Conservation (phyloP, 2,888 invertebrate genomes). For the Cheilosia pagana region DNA sequence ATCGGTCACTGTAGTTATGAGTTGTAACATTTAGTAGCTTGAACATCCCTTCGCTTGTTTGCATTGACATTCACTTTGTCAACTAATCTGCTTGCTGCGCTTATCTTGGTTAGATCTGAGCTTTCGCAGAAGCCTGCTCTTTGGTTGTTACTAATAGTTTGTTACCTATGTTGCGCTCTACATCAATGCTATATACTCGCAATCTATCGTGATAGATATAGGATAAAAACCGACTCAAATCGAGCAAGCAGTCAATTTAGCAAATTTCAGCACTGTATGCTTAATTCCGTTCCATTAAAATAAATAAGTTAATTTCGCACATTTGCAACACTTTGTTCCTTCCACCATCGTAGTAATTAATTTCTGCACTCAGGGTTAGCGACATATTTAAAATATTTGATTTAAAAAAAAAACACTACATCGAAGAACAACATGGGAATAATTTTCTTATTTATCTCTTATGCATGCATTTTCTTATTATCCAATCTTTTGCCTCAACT, state of each 20-base stretch:
- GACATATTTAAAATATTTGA: not conserved
- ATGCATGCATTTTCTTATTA: constrained; percentile 63
- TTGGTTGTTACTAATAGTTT: not conserved
- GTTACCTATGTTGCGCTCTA: no score
- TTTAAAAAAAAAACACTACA: constrained; percentile 18
- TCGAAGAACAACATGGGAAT: constrained; percentile 21
- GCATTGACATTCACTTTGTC: not conserved
- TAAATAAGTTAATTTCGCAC: no score
- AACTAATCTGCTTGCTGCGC: not conserved
- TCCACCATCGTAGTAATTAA: no score
- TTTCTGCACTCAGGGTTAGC: constrained; percentile 39
- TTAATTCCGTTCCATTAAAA: no score
- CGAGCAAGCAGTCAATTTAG: no score
- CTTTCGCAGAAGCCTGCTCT: not conserved
- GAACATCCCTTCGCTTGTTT: not conserved
- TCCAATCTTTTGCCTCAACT: constrained; percentile 34
- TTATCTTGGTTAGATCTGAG: not conserved
- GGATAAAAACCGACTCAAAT: no score
- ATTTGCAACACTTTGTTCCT: no score
- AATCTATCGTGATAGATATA: no score
- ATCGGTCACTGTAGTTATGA: no score
- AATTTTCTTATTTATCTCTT: constrained; percentile 26
- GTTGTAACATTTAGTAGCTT: no score
- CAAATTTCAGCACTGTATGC: no score
- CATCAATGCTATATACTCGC: no score